phyloP scores from a whole-genome alignment of 2,888 invertebrate species.

The Athalia circularis region DNA sequence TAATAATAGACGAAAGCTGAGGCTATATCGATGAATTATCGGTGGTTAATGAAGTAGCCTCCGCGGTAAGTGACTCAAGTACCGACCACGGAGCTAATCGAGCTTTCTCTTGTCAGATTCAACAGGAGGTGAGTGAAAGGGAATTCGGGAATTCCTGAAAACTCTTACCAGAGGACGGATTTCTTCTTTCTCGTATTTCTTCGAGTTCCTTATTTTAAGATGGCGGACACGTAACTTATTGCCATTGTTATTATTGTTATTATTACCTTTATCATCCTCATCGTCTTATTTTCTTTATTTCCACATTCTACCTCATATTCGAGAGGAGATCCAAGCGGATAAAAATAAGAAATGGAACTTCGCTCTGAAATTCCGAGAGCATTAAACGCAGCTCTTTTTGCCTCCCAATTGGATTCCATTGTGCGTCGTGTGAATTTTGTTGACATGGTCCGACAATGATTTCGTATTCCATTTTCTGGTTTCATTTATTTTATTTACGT shows the following conservation, averaged over 20 bases:
- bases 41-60: background rate
- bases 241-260: constrained; percentile 24
- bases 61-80: background rate
- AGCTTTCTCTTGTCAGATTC: constrained; percentile 1
- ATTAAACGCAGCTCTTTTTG: constrained; percentile 1
- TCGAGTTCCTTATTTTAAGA: background rate
- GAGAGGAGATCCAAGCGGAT: constrained; percentile 4
- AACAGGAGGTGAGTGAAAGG: constrained; percentile 1
- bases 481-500: too few relatives aligned
- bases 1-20: too few relatives aligned
- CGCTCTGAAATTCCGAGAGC: background rate
- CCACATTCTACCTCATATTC: constrained; percentile 1
- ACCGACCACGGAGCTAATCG: background rate
- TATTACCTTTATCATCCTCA: constrained; percentile 24
- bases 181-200: background rate
- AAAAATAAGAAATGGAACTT: background rate
- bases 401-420: background rate
- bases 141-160: background rate
- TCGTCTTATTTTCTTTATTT: constrained; percentile 10
- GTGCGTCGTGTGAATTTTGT: background rate
- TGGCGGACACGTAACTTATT: constrained; percentile 39
- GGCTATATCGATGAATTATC: too few relatives aligned
- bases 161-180: background rate
- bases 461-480: background rate
- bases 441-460: background rate